Evolutionary conservation across 1,140 invertebrate species (phyloP), one percentile per base, ranked within the genome.

Genomic region (Portunus trituberculatus): DNA sequence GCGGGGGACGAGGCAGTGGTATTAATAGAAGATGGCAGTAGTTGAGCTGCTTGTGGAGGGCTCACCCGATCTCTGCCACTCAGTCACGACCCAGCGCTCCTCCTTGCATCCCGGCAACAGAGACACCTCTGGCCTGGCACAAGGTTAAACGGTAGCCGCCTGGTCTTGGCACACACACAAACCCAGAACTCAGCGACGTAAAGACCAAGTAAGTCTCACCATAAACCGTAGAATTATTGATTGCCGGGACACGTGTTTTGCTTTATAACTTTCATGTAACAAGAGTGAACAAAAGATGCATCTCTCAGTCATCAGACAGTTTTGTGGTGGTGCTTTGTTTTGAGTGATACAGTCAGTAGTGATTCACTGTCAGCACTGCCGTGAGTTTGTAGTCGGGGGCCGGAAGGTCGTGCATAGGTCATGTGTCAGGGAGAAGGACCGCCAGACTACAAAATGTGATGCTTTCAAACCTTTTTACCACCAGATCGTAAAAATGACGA

Each of bases 401-500:
- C n/a, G 67, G 67, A 76, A 76, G 67, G 67, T 76, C n/a, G 20
- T n/a, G 12, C 20, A 25, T 76, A 76, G 67, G 67, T 76, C 67
- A 59, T 20, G 20, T 39, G 8, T 59, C 52, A 59, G 12, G 25
- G n/a, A 89, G 31, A 90, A 0, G 16, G 45, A 90, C 52, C 52
- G 52, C 52, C 48, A 32, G 12, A 7, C 45, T 10, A 90, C 7
- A 90, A 45, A 90, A 25, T 8, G 14, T 90, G 10, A n/a, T 28
- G 0, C 39, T 46, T 39, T 6, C 8, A 46, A 90, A 90, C 4
- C 2, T 46, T 16, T 67, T 20, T 6, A 12, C 32, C 20, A 52
- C n/a, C 59, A 31, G 31, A n/a, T 25, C 46, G 59, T 3, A 10
- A 89, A 31, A 31, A 94, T 94, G 93, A 20, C 93, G 32, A 46